Evolutionary conservation across 2,113 vertebrate genomes (phyloP).

Genomic region (Natator depressus): DNA sequence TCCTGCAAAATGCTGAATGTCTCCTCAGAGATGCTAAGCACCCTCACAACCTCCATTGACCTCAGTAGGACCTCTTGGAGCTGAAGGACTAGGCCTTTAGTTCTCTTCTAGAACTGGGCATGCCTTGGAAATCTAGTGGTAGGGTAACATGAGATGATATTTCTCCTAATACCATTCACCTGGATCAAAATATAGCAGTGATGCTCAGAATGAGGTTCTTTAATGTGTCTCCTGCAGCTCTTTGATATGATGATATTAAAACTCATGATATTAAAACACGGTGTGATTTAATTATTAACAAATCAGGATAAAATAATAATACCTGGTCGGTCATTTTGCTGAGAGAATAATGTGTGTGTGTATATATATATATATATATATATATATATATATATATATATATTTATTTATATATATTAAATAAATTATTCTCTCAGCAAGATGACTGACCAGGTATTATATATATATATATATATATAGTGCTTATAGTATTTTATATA

Average conservation of each 20-base stretch:
- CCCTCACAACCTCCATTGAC: accelerated
- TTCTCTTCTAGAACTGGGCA: not conserved
- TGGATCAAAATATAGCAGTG: not conserved
- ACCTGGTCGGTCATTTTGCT: not conserved
- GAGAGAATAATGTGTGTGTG: not conserved
- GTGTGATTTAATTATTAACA: not conserved
- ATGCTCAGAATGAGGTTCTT: not conserved
- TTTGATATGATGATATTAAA: not conserved
- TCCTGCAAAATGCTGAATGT: not conserved
- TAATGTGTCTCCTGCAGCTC: not conserved
- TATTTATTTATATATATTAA: no score
- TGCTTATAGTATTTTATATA: no score
- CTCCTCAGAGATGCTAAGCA: not conserved
- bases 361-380: no score
- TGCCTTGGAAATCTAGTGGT: not conserved
- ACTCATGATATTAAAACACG: not conserved
- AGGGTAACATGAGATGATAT: not conserved
- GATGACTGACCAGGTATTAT: no score
- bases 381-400: no score
- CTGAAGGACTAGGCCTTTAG: not conserved
- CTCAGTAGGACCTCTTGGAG: not conserved
- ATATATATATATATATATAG: no score
- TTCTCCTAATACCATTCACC: not conserved
- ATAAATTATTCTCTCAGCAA: no score
- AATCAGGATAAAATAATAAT: not conserved